A percentile compares a stretch with the other conserved stretches of the same genome.
Conservation (phyloP, 2,797 vertebrate species). For the Podarcis siculus region DNA sequence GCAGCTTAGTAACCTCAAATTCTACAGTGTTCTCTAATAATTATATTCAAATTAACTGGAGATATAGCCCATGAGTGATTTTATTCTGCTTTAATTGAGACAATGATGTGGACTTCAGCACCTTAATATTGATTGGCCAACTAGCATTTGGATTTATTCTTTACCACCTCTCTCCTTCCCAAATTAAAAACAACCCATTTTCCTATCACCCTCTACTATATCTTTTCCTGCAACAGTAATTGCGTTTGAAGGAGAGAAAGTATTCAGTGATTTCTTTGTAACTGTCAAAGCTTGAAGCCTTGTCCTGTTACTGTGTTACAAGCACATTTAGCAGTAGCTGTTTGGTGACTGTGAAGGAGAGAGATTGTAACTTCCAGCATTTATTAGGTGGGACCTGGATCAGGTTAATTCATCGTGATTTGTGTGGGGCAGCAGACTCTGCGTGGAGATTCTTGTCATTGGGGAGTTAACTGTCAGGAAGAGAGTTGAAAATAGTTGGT, state of each 20-base stretch:
- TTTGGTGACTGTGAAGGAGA: too few relatives aligned
- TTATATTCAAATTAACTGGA: accelerated
- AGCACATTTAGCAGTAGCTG: too few relatives aligned
- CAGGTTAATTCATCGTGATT: too few relatives aligned
- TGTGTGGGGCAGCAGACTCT: too few relatives aligned
- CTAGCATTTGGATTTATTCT: neutral
- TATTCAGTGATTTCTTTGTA: too few relatives aligned
- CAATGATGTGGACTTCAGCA: neutral
- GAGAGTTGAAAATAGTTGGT: too few relatives aligned
- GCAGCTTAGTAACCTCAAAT: neutral
- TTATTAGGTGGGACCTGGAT: too few relatives aligned
- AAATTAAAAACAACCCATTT: neutral
- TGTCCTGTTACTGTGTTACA: too few relatives aligned
- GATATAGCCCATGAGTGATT: neutral
- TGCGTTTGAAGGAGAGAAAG: neutral
- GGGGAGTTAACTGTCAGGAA: too few relatives aligned
- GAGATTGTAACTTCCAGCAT: too few relatives aligned
- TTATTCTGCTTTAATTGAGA: neutral
- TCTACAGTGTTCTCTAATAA: neutral
- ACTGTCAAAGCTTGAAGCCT: too few relatives aligned
- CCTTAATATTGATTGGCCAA: neutral
- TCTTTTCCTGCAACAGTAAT: neutral
- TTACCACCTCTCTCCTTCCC: neutral
- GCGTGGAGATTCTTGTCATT: too few relatives aligned
- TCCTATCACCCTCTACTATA: neutral